Evolutionary conservation across 1,140 invertebrate species (phyloP), one percentile per base, ranked within the genome.

Genomic region (Drepana arcuata): DNA sequence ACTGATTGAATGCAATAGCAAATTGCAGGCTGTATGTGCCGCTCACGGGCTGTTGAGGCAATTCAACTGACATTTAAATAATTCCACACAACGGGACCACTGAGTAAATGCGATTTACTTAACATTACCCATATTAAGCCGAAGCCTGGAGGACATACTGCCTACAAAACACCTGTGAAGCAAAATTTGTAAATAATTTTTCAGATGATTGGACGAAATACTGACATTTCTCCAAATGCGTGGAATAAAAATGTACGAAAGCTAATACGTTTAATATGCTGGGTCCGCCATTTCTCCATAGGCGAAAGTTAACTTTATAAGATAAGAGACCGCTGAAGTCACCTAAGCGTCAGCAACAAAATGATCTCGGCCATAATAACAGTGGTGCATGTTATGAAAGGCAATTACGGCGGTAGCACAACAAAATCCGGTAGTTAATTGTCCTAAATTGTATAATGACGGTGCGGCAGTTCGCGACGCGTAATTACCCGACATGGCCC

Each of bases 11-110:
- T 73, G 72, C 66, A 53, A 65, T 61, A 49, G 57, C 52, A 78
- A 81, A 81, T 81, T 78, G 71, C 50, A 73, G 64, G 51, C 55
- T 68, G 57, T 55, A 57, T 68, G 72, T 81, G 78, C 67, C 41
- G 62, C 62, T 63, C 67, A 64, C 62, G 53, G 72, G 69, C 72
- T 74, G 72, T 77, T 78, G 71, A 74, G 64, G 77, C 64, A 78
- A 78, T 78, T 75, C 75, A 78, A 41, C 77, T 74, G 72, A 81
- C 73, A 74, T 81, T 81, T 78, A 81, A 81, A 78, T 78, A 78
- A 77, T 81, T 70, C 60, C 58, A 38, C 64, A 35, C 57, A 73
- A 72, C 65, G 66, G 59, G 53, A 58, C 56, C 53, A 52, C 29
- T 25, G 27, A 24, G 52, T 74, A 74, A 78, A 69, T 63, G 51